Evolutionary conservation across 2,797 vertebrate species (phyloP).

Genomic region (Xenops minutus): DNA sequence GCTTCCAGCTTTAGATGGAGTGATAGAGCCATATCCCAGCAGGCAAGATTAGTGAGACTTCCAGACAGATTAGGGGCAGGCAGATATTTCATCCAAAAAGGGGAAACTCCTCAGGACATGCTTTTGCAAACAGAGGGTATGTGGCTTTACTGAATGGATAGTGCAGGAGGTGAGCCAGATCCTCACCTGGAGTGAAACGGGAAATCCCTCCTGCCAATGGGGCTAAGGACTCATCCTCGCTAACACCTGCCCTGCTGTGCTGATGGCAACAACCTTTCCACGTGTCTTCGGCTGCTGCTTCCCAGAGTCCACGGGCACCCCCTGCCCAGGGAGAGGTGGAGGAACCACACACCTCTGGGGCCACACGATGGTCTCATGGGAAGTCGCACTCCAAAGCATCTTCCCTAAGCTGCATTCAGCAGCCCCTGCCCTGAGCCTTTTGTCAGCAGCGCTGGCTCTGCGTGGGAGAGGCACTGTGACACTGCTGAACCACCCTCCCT

Average conservation of each 20-base stretch:
- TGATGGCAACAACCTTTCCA: neutral
- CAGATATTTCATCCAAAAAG: neutral
- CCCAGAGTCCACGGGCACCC: neutral
- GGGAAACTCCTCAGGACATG: neutral
- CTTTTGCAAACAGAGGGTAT: neutral
- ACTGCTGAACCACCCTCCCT: slow-evolving; percentile 56
- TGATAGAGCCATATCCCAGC: neutral
- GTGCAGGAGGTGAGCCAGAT: neutral
- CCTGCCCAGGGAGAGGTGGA: accelerated
- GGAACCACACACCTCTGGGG: neutral
- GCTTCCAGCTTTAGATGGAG: neutral
- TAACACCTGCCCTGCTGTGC: accelerated
- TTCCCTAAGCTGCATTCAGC: slow-evolving; percentile 70
- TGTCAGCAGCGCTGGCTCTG: slow-evolving; percentile 69
- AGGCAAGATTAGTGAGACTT: neutral
- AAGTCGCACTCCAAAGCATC: slow-evolving; percentile 62
- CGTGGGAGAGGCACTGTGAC: slow-evolving; percentile 62
- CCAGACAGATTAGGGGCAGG: neutral
- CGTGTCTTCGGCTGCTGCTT: neutral
- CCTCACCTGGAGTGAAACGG: neutral
- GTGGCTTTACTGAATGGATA: neutral
- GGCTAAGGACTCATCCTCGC: neutral
- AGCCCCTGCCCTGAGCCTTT: slow-evolving; percentile 60
- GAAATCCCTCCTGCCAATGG: neutral
- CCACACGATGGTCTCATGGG: slow-evolving; percentile 31